These are phyloP conservation scores for Alcedo atthis DNA, from an alignment of 2,797 vertebrate genomes.

Conservation along the genomic window DNA sequence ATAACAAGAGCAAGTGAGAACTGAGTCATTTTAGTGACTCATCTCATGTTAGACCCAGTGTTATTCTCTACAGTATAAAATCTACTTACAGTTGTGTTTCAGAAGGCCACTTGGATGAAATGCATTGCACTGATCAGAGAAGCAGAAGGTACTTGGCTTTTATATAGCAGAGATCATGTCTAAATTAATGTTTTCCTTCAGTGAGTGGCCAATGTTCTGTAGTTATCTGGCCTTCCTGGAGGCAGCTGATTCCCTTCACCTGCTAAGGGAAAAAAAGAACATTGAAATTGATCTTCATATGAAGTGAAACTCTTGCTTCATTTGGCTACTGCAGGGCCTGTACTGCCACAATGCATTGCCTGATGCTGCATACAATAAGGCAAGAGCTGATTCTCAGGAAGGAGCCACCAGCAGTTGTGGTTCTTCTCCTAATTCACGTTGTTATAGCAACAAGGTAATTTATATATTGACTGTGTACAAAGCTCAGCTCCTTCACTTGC, in stretches of 20 bases:
- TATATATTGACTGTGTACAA: background rate
- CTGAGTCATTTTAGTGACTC: constrained; percentile 54
- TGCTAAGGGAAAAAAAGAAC: background rate
- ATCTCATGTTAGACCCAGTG: background rate
- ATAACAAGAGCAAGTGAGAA: background rate
- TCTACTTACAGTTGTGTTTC: background rate
- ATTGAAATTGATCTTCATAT: background rate
- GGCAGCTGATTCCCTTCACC: background rate
- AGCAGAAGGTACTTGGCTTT: background rate
- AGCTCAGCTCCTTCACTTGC: background rate
- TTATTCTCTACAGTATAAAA: background rate
- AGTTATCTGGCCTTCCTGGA: background rate
- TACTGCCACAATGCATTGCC: background rate
- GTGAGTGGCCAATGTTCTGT: rapidly evolving
- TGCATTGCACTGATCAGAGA: background rate
- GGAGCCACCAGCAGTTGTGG: background rate
- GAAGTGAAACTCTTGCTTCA: background rate
- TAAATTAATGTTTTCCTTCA: background rate
- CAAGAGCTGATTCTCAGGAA: background rate
- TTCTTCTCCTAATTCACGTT: background rate
- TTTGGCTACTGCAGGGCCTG: background rate
- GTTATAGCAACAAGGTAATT: background rate
- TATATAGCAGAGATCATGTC: rapidly evolving
- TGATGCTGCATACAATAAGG: background rate
- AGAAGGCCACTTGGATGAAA: background rate